These are phyloP conservation scores for Petrophora chlorosata DNA, from an alignment of 2,888 invertebrate genomes.

Conservation along the genomic window DNA sequence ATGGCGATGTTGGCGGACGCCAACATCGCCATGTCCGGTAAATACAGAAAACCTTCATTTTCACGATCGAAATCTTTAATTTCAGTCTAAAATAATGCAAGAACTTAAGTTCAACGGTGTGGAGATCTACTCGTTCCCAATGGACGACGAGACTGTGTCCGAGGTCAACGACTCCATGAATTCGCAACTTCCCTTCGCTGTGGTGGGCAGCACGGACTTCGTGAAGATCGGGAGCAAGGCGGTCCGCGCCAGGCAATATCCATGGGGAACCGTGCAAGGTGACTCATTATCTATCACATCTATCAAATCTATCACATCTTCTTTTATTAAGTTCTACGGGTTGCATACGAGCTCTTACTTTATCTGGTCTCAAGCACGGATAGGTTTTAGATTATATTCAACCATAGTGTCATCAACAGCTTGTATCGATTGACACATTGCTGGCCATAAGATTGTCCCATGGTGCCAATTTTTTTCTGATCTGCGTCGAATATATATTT, in stretches of 20 bases:
- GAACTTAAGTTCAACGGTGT: slow-evolving; percentile 97
- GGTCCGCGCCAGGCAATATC: slow-evolving; percentile 98
- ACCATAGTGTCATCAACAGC: too few relatives aligned
- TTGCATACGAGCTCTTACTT: too few relatives aligned
- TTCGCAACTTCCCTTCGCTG: slow-evolving; percentile 97
- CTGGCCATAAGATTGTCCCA: too few relatives aligned
- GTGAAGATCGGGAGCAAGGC: slow-evolving; percentile 98
- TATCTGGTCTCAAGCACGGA: too few relatives aligned
- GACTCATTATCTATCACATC: too few relatives aligned
- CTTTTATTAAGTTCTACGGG: too few relatives aligned
- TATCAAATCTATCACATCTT: too few relatives aligned
- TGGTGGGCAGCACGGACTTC: slow-evolving; percentile 99
- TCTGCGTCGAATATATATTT: too few relatives aligned
- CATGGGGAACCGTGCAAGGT: slow-evolving; percentile 99
- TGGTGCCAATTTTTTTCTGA: too few relatives aligned
- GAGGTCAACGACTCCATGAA: slow-evolving; percentile 96
- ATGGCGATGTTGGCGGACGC: too few relatives aligned
- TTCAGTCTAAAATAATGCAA: slow-evolving; percentile 93
- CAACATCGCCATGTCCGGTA: not conserved
- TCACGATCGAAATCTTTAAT: not conserved
- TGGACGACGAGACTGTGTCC: slow-evolving; percentile 97
- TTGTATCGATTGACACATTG: too few relatives aligned
- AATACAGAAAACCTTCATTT: not conserved
- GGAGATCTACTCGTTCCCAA: slow-evolving; percentile 98
- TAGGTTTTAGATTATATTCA: too few relatives aligned